Evolutionary conservation across 1,140 invertebrate genomes (phyloP).

Genomic region (Venturia canescens): DNA sequence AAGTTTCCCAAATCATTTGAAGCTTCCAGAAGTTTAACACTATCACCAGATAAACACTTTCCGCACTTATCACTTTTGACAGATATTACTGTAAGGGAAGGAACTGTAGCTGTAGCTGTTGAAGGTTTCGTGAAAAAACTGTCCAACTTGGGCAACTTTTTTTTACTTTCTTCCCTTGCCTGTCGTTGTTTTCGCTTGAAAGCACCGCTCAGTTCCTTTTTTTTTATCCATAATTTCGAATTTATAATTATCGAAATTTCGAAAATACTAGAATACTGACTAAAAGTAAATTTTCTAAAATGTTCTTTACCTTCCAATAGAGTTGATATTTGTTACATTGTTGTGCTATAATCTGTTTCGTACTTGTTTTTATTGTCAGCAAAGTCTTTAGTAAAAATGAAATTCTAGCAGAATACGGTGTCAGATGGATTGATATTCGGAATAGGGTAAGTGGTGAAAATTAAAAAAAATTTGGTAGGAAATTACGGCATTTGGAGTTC

Average conservation of each 20-base stretch:
- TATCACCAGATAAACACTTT: slow-evolving; percentile 19
- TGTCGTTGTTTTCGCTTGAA: background rate
- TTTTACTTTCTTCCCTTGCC: slow-evolving; percentile 33
- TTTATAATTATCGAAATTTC: background rate
- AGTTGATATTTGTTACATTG: background rate
- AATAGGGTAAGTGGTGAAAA: too few relatives aligned
- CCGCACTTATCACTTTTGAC: slow-evolving; percentile 20
- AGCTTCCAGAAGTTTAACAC: background rate
- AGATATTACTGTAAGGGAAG: slow-evolving; percentile 10
- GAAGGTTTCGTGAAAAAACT: slow-evolving; percentile 34
- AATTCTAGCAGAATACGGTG: too few relatives aligned
- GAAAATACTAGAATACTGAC: background rate
- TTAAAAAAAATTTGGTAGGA: too few relatives aligned
- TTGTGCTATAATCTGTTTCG: too few relatives aligned
- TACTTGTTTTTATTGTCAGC: too few relatives aligned
- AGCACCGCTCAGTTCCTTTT: background rate
- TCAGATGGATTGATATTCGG: too few relatives aligned
- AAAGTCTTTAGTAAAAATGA: too few relatives aligned
- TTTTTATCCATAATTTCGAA: background rate
- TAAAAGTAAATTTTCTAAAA: background rate
- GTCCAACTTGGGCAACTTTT: slow-evolving; percentile 24
- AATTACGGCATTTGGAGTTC: too few relatives aligned
- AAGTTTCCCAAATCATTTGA: slow-evolving; percentile 13
- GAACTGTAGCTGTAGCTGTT: slow-evolving; percentile 20
- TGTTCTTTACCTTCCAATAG: too few relatives aligned